Base-by-base conservation (phyloP, 2,888 invertebrate species). In the Dynastes maya region DNA sequence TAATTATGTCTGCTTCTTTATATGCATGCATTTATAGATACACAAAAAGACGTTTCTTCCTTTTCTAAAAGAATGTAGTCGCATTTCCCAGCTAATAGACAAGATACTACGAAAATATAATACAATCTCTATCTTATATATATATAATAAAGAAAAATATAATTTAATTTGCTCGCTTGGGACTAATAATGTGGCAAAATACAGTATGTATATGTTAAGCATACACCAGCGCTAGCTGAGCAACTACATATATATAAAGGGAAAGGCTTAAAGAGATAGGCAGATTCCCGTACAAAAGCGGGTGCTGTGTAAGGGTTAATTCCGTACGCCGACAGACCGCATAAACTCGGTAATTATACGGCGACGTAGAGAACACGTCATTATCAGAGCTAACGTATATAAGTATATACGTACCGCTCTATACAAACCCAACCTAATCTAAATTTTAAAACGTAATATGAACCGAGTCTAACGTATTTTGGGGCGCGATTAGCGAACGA, bases 281-380 rank as follows among this genome's bases (percentile, higher is more conserved):
- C 45, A 16, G n/a, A 55, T 55, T 22, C 13, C 55, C 16, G n/a
- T 6, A 55, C 55, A 55, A 16, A 55, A 55, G 55, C 55, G 55
- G 22, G 11, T 45, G 11, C 11, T 45, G 45, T 45, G 45, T 22
- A 22, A 55, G 55, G 55, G 55, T 55, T 55, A 55, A 55, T 55
- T 22, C 22, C 53, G 13, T 55, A 16, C 55, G 3, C n/a, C 55
- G 22, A 22, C 55, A 22, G 13, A 55, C 55, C 55, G 22, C 55
- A 55, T 55, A 55, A 22, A 55, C 55, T 55, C n/a, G 6, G 55
- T 55, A 55, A 55, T 55, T 55, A 55, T 55, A 55, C 55, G 22
- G 22, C 22, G 55, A 22, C 55, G 22, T n/a, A 45, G 45, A 45
- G 45, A 45, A 55, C 55, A 22, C 55, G 16, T 55, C 55, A 55